Evolutionary conservation across 2,888 invertebrate species (phyloP).

Genomic region (Crocallis elinguaria): DNA sequence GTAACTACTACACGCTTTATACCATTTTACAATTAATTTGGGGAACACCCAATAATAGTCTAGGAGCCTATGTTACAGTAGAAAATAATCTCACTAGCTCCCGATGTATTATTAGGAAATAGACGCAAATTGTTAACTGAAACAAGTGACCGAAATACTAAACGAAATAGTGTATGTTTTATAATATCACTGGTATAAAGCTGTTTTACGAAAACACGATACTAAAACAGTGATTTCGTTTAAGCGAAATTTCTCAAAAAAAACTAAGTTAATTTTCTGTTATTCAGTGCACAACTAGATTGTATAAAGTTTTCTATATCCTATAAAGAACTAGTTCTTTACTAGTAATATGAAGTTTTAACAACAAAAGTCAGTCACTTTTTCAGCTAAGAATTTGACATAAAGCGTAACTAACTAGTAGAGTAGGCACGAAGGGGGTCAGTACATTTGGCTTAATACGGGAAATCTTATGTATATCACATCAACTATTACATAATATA

Average conservation of each 20-base stretch:
- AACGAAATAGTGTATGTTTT: background rate
- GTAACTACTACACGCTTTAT: slow-evolving; percentile 23
- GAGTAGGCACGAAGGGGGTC: slow-evolving; percentile 84
- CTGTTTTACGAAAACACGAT: too few relatives aligned
- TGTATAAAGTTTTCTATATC: too few relatives aligned
- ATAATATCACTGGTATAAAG: too few relatives aligned
- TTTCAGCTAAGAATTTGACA: slow-evolving; percentile 19
- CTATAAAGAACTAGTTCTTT: too few relatives aligned
- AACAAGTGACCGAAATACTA: slow-evolving; percentile 1
- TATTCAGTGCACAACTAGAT: too few relatives aligned
- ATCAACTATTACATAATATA: slow-evolving; percentile 64
- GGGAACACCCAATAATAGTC: slow-evolving; percentile 40
- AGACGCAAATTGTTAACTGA: slow-evolving; percentile 38
- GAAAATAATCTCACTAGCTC: slow-evolving; percentile 38
- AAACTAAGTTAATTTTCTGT: too few relatives aligned
- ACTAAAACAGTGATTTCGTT: too few relatives aligned
- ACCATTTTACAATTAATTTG: slow-evolving; percentile 28
- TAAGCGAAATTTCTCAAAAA: too few relatives aligned
- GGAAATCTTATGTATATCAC: slow-evolving; percentile 79
- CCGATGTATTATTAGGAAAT: slow-evolving; percentile 47
- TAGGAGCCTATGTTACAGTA: slow-evolving; percentile 39
- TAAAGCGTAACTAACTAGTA: slow-evolving; percentile 59
- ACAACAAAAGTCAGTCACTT: background rate
- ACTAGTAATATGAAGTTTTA: background rate
- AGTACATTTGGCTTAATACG: slow-evolving; percentile 82